These are phyloP conservation scores for Arctopsyche grandis DNA, from an alignment of 1,140 invertebrate species.

Conservation along the genomic window DNA sequence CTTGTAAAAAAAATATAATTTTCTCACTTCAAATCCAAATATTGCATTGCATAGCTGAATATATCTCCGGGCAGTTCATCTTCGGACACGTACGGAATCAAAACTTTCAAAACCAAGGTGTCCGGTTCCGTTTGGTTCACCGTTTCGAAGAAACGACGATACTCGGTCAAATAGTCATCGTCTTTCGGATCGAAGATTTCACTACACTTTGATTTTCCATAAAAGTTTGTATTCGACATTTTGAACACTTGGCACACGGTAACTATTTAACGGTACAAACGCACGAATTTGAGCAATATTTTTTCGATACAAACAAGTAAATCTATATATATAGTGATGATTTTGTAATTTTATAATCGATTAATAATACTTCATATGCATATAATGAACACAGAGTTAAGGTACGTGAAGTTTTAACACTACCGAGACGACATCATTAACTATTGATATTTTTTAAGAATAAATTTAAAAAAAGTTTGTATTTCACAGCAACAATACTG, in stretches of 20 bases:
- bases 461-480: too few species aligned
- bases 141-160: slow-evolving; percentile 75
- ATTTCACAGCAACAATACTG: too few species aligned
- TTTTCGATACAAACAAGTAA: not conserved
- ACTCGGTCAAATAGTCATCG: slow-evolving; percentile 75
- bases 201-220: slow-evolving; percentile 17
- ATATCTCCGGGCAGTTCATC: slow-evolving; percentile 79
- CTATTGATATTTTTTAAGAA: too few species aligned
- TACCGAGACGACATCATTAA: too few species aligned
- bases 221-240: slow-evolving; percentile 46
- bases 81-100: slow-evolving; percentile 72
- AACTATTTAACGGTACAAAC: not conserved
- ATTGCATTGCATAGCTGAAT: slow-evolving; percentile 80
- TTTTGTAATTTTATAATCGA: not conserved
- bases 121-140: slow-evolving; percentile 77
- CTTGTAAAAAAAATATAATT: not conserved
- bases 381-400: slow-evolving; percentile 17
- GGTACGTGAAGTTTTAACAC: not conserved
- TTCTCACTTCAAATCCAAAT: slow-evolving; percentile 76
- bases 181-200: slow-evolving; percentile 31
- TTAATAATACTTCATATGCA: slow-evolving; percentile 3
- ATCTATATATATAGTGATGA: not conserved
- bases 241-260: slow-evolving; percentile 1
- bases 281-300: not conserved
- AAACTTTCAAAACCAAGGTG: slow-evolving; percentile 77